phyloP scores from a whole-genome alignment of 1,140 invertebrate species.

The Drosophila hydei region DNA sequence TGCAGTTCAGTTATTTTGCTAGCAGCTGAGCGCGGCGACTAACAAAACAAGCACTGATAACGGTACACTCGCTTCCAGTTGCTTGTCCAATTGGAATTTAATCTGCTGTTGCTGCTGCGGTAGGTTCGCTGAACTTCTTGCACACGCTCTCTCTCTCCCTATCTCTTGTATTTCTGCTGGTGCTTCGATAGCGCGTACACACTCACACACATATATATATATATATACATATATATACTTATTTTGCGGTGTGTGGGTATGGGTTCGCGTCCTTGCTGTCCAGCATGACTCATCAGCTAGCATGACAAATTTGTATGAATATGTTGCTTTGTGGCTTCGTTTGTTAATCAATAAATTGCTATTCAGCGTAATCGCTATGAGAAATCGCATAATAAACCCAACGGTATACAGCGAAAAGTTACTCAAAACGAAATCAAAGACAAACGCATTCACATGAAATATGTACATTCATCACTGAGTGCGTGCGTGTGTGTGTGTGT shows the following conservation, averaged over 20 bases:
- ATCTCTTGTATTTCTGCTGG: conserved; percentile 35
- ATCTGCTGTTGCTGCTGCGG: conserved; percentile 50
- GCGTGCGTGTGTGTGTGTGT: not conserved
- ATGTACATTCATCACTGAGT: conserved; percentile 14
- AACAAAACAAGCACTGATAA: conserved; percentile 47
- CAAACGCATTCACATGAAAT: not conserved
- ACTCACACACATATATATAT: conserved; percentile 9
- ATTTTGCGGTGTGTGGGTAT: too few species aligned
- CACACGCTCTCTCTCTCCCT: conserved; percentile 1
- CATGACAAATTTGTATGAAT: conserved; percentile 31
- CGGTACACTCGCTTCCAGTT: conserved; percentile 44
- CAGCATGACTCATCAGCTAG: conserved; percentile 26
- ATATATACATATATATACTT: too few species aligned
- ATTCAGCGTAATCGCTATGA: conserved; percentile 37
- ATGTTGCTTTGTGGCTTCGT: conserved; percentile 24
- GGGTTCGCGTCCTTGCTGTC: conserved; percentile 28
- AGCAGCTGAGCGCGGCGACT: conserved; percentile 7
- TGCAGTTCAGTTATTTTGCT: conserved; percentile 56
- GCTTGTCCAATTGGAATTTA: conserved; percentile 68
- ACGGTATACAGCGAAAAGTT: conserved; percentile 52
- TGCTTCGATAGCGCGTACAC: conserved; percentile 15
- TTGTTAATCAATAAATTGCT: conserved; percentile 33
- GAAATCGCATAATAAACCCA: conserved; percentile 54
- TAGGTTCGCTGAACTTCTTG: conserved; percentile 72
- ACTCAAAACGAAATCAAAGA: conserved; percentile 38